Conservation (phyloP, 2,113 vertebrate species). For the Hiodon tergisus region DNA sequence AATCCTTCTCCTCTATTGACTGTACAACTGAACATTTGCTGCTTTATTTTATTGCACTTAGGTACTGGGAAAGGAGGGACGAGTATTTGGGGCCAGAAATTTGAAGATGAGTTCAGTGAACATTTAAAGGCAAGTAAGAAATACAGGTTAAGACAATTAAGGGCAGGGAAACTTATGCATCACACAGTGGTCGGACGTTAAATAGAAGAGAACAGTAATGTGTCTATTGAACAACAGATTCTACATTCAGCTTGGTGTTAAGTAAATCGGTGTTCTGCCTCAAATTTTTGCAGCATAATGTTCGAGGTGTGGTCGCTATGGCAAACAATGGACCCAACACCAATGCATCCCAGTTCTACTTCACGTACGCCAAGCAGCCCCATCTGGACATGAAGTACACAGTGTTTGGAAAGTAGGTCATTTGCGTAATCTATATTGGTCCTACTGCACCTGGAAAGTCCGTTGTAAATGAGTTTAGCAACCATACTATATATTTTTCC, state of each 20-base stretch:
- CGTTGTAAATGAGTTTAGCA: neutral
- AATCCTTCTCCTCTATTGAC: too few species aligned
- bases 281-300: conserved; percentile 73
- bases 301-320: conserved; percentile 94
- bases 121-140: conserved; percentile 79
- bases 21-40: too few species aligned
- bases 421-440: neutral
- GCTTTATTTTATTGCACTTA: conserved; percentile 40
- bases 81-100: conserved; percentile 94
- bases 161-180: neutral
- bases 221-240: neutral
- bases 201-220: neutral
- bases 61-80: conserved; percentile 93
- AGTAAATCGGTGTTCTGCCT: neutral
- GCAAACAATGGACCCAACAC: conserved; percentile 94
- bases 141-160: neutral
- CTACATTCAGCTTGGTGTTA: neutral
- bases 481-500: neutral
- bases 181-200: too few species aligned
- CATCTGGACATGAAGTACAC: conserved; percentile 99
- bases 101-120: conserved; percentile 95
- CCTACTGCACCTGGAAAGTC: neutral
- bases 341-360: conserved; percentile 92
- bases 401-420: conserved; percentile 88
- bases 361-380: conserved; percentile 93